phyloP scores from a whole-genome alignment of 2,888 invertebrate species.

The Strigamia crassipes region DNA sequence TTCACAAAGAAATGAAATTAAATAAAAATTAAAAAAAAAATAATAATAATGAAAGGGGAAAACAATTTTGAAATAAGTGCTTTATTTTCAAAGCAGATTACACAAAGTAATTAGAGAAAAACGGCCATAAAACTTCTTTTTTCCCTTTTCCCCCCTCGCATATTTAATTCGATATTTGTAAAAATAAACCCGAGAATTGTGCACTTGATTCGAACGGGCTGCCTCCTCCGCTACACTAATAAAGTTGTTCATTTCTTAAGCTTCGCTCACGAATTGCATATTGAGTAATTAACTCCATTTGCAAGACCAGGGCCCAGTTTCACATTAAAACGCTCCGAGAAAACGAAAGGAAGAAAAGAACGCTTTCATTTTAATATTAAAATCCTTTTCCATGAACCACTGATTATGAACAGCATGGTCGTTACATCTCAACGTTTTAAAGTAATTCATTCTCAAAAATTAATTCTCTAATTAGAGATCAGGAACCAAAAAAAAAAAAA shows the following conservation, averaged over 20 bases:
- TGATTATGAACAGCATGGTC: slow-evolving; percentile 21
- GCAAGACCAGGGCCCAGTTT: slow-evolving; percentile 17
- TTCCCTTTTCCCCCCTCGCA: background rate
- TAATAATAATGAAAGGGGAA: background rate
- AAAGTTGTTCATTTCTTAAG: slow-evolving; percentile 21
- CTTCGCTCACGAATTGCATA: slow-evolving; percentile 17
- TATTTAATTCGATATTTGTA: slow-evolving; percentile 12
- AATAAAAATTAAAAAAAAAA: background rate
- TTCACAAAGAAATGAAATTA: background rate
- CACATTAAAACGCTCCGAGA: background rate
- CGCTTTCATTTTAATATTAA: slow-evolving; percentile 12
- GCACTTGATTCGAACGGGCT: slow-evolving; percentile 18
- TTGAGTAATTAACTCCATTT: slow-evolving; percentile 21
- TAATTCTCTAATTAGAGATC: slow-evolving; percentile 16
- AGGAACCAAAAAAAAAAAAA: background rate
- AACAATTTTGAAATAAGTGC: slow-evolving; percentile 3
- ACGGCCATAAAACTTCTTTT: slow-evolving; percentile 6
- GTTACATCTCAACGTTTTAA: slow-evolving; percentile 8
- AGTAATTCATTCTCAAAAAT: slow-evolving; percentile 21
- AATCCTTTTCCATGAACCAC: slow-evolving; percentile 21
- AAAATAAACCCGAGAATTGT: slow-evolving; percentile 6
- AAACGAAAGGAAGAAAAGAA: background rate
- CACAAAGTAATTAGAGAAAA: slow-evolving; percentile 21
- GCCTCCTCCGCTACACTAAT: slow-evolving; percentile 21
- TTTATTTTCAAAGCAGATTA: slow-evolving; percentile 21